phyloP scores from a whole-genome alignment of 2,888 invertebrate species.

The Anarsia innoxiella region DNA sequence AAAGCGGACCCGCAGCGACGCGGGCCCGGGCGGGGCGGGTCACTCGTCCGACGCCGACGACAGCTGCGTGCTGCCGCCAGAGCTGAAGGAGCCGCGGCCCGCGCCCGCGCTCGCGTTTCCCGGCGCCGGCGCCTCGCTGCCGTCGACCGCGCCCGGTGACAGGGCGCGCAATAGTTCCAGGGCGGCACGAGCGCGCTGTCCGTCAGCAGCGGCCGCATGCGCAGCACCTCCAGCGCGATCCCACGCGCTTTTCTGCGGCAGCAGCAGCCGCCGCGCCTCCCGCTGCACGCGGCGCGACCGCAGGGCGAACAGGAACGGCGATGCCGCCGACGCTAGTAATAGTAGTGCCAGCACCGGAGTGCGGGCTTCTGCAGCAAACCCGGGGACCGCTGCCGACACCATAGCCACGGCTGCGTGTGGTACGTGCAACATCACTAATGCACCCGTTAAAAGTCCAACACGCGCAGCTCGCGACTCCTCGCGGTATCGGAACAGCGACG shows the following conservation, averaged over 20 bases:
- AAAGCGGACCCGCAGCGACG: conserved; percentile 50
- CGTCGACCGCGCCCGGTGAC: conserved; percentile 58
- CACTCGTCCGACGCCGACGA: conserved; percentile 78
- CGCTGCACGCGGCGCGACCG: conserved; percentile 79
- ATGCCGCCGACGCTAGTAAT: conserved; percentile 78
- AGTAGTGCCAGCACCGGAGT: conserved; percentile 72
- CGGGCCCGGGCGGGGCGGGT: conserved; percentile 44
- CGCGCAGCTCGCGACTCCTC: conserved; percentile 93
- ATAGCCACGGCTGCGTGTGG: conserved; percentile 72
- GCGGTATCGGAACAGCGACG: conserved; percentile 87
- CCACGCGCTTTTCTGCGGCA: conserved; percentile 66
- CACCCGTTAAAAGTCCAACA: conserved; percentile 79
- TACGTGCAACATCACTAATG: conserved; percentile 83
- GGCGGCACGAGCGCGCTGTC: conserved; percentile 61
- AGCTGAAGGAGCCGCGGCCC: conserved; percentile 78
- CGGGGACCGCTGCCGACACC: conserved; percentile 62
- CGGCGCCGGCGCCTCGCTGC: conserved; percentile 42
- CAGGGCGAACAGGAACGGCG: conserved; percentile 86
- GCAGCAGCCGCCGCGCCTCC: conserved; percentile 54
- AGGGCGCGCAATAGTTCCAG: conserved; percentile 58
- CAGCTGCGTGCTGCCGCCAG: conserved; percentile 77
- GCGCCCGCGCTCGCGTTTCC: conserved; percentile 67
- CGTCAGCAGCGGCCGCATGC: conserved; percentile 72
- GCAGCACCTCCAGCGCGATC: conserved; percentile 72
- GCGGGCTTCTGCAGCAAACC: conserved; percentile 62